These are phyloP conservation scores for Sebastes glaucus DNA, from an alignment of 2,797 vertebrate genomes.

Conservation along the genomic window DNA sequence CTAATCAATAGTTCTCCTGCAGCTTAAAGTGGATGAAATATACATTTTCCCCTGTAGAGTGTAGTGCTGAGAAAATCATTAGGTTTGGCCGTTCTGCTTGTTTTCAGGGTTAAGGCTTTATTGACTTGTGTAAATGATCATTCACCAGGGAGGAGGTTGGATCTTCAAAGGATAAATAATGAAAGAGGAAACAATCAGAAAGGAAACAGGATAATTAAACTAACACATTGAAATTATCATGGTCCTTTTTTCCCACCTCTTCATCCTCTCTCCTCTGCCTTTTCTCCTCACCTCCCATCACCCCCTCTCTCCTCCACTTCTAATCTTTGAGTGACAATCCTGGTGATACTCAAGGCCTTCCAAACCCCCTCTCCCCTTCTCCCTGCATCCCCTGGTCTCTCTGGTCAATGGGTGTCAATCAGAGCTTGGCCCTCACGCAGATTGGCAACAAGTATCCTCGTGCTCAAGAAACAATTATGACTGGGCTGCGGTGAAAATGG, in stretches of 20 bases:
- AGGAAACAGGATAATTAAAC: constrained; percentile 32
- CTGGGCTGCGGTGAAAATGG: constrained; percentile 89
- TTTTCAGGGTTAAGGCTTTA: constrained; percentile 71
- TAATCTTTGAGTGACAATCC: constrained; percentile 79
- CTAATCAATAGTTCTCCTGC: constrained; percentile 75
- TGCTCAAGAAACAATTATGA: constrained; percentile 93
- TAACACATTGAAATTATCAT: not conserved
- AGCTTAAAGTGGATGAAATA: constrained; percentile 71
- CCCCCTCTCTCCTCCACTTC: constrained; percentile 14
- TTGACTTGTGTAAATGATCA: constrained; percentile 74
- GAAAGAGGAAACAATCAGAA: constrained; percentile 47
- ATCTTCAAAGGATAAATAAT: constrained; percentile 67
- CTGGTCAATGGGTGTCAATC: constrained; percentile 93
- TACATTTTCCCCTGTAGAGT: constrained; percentile 62
- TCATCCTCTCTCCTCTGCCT: not conserved
- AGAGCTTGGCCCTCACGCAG: constrained; percentile 83
- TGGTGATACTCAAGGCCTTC: constrained; percentile 69
- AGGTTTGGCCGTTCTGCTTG: constrained; percentile 42
- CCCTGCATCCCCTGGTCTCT: constrained; percentile 72
- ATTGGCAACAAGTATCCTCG: constrained; percentile 90
- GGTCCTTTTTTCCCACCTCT: not conserved
- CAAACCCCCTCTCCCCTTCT: constrained; percentile 62
- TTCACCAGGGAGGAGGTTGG: constrained; percentile 53
- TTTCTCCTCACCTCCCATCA: constrained; percentile 26
- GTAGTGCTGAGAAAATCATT: constrained; percentile 60